Base-by-base conservation (phyloP, 2,797 vertebrate genomes). In the Pempheris klunzingeri region DNA sequence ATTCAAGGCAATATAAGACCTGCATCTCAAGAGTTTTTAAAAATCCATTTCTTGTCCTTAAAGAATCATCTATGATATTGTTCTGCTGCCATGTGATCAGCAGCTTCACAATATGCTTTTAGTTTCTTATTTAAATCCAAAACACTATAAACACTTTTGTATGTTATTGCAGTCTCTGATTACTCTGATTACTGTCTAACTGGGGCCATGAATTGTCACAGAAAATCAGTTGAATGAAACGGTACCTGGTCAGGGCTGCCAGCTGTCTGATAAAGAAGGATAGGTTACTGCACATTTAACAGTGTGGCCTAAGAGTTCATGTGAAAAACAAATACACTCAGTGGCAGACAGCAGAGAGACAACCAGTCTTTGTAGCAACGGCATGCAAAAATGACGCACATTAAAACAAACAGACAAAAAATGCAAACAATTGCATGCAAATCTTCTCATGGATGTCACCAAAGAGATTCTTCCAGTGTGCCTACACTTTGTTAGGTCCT, bases 171-270 rank as follows among this genome's bases (percentile, higher is more conserved):
- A 12, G 20, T 46, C n/a, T n/a, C n/a, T n/a, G n/a, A n/a, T n/a
- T n/a, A n/a, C n/a, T n/a, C n/a, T n/a, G n/a, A n/a, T n/a, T n/a
- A 58, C 52, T 41, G 26, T 53, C 18, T 52, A 13, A 52, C 46
- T 64, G 22, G 58, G 59, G 8, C 46, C 38, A 59, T 80, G 64
- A 14, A 55, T 55, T 65, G 47, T 39, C 22, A 28, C 4, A 71
- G 36, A 43, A 22, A 57, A 54, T 67, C 2, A 76, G 24, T 3
- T 53, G 9, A 60, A 50, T 24, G 13, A 34, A 28, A 13, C 4
- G 1, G 5, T 11, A 53, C 12, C 6, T 15, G 10, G 3, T 61
- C 6, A 36, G n/a, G 36, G 20, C 22, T 34, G 47, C 22, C 38
- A 46, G 38, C 30, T 28, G 3, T 26, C 15, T n/a, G 20, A 47